Conservation (phyloP, 1,140 invertebrate genomes). For the Drosophila equinoxialis region DNA sequence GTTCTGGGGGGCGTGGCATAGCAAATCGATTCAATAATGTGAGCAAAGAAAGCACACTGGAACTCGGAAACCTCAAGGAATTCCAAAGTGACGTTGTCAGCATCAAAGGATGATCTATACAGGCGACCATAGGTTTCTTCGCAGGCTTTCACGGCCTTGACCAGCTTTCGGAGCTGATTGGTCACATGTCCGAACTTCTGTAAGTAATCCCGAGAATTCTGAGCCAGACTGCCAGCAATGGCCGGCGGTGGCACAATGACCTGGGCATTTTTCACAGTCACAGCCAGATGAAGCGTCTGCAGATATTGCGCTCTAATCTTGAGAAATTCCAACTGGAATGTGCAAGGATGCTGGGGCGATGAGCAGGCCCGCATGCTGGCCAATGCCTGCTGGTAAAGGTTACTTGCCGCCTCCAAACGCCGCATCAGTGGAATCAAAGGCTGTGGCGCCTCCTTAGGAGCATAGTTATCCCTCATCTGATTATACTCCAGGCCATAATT, state of each 20-base stretch:
- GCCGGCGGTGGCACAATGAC: conserved; percentile 96
- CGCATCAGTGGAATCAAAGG: conserved; percentile 83
- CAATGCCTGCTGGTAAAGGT: conserved; percentile 87
- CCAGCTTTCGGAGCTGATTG: conserved; percentile 86
- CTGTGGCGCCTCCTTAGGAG: conserved; percentile 38
- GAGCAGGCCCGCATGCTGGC: conserved; percentile 88
- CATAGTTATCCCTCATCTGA: conserved; percentile 70
- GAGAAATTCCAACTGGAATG: conserved; percentile 92
- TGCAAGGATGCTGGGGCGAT: conserved; percentile 73
- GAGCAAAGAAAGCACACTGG: conserved; percentile 73
- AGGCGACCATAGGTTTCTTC: conserved; percentile 91
- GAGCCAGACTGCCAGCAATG: conserved; percentile 92
- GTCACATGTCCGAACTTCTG: conserved; percentile 92
- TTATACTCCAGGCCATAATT: conserved; percentile 81
- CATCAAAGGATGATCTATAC: conserved; percentile 96
- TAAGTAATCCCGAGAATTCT: conserved; percentile 91
- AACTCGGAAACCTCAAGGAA: conserved; percentile 88
- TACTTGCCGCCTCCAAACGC: conserved; percentile 86
- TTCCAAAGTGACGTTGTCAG: conserved; percentile 92
- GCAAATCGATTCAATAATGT: conserved; percentile 80
- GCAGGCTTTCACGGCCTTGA: conserved; percentile 89
- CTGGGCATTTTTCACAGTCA: conserved; percentile 91
- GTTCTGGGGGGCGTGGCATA: conserved; percentile 77
- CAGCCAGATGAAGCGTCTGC: conserved; percentile 89
- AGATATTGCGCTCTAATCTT: conserved; percentile 90